Percentiles rank a stretch among this genome's conserved stretches.
phyloP scores from a whole-genome alignment of 1,140 invertebrate genomes.

The Acromyrmex charruanus region DNA sequence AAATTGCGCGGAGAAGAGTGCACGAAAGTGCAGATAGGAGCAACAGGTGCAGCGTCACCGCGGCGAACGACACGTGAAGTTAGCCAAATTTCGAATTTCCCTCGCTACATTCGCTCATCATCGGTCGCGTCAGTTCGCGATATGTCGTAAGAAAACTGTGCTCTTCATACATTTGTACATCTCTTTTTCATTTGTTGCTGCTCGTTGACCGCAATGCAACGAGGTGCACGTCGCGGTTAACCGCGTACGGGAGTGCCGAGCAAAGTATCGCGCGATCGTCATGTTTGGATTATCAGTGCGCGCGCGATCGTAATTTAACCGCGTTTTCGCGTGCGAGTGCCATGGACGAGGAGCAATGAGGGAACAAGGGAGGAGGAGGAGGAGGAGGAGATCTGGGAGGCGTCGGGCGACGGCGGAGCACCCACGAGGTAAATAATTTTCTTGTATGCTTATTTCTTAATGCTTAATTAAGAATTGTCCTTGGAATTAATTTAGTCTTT shows the following conservation, averaged over 20 bases:
- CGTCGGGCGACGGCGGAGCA: not conserved
- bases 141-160: not conserved
- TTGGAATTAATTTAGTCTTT: constrained; percentile 6
- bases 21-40: constrained; percentile 9
- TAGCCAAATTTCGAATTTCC: not conserved
- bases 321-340: not conserved
- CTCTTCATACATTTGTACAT: not conserved
- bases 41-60: constrained; percentile 29
- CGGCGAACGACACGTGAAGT: not conserved
- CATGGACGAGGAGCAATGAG: not conserved
- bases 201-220: not conserved
- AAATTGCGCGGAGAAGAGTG: not conserved
- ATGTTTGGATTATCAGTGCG: not conserved
- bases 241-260: not conserved
- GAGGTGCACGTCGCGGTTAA: not conserved
- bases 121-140: not conserved
- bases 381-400: constrained; percentile 4
- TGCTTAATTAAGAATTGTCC: constrained; percentile 2
- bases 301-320: not conserved
- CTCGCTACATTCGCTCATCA: not conserved
- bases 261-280: not conserved
- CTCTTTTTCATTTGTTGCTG: not conserved
- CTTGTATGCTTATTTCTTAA: not conserved
- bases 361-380: not conserved
- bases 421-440: constrained; percentile 21